Conservation (phyloP, 2,888 invertebrate species). For the Sarcophaga caerulescens region DNA sequence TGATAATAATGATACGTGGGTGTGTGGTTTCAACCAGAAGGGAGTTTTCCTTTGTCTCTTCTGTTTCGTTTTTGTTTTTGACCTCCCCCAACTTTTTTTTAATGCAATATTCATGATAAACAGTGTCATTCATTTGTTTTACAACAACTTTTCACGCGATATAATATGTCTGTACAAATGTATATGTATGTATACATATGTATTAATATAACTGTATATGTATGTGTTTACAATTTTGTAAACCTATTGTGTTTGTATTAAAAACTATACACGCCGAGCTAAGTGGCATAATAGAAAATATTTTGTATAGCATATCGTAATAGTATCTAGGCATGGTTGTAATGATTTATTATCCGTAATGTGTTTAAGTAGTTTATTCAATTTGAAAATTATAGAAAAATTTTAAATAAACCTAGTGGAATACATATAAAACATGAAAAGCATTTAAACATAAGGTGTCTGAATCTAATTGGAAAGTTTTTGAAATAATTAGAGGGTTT, state of each 20-base stretch:
- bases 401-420: too few species aligned
- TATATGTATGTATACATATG: background rate
- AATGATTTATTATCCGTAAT: conserved; percentile 15
- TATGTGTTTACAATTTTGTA: background rate
- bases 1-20: conserved; percentile 8
- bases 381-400: too few species aligned
- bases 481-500: too few species aligned
- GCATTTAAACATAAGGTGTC: too few species aligned
- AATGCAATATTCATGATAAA: too few species aligned
- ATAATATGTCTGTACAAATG: background rate
- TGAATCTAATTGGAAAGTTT: too few species aligned
- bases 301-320: background rate
- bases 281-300: too few species aligned
- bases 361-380: background rate
- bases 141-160: conserved; percentile 59
- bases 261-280: background rate
- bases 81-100: too few species aligned
- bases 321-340: background rate
- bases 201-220: conserved; percentile 5
- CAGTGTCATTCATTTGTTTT: conserved; percentile 57
- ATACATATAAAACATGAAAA: too few species aligned
- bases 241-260: background rate
- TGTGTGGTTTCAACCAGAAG: too few species aligned
- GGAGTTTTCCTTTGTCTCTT: too few species aligned
- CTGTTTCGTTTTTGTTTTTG: too few species aligned